phyloP scores from a whole-genome alignment of 2,113 vertebrate species.

The Phasianus colchicus region DNA sequence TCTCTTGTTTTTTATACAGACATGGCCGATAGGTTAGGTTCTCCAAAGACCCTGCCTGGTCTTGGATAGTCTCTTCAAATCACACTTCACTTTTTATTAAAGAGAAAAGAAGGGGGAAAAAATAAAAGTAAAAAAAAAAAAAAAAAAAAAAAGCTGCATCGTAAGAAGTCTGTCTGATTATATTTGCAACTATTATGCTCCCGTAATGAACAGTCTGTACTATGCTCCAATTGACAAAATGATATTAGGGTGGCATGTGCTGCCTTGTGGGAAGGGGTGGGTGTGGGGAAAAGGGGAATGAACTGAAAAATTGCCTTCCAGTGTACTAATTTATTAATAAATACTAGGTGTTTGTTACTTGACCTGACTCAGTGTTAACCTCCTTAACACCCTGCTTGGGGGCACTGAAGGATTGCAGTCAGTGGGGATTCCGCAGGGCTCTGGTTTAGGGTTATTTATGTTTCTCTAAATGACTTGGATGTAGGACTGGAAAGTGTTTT shows the following conservation, averaged over 20 bases:
- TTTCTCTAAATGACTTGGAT: too few relatives aligned
- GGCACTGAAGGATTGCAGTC: too few relatives aligned
- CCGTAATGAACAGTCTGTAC: constrained; percentile 63
- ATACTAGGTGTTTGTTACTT: constrained; percentile 86
- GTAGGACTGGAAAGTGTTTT: too few relatives aligned
- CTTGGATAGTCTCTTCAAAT: constrained; percentile 67
- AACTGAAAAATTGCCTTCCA: constrained; percentile 82
- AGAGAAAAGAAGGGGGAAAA: not conserved
- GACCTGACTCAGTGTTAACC: constrained; percentile 54
- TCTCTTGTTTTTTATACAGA: constrained; percentile 76
- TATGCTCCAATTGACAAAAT: constrained; percentile 57
- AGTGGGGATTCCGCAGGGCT: too few relatives aligned
- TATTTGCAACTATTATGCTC: constrained; percentile 77
- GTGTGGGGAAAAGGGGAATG: constrained; percentile 48
- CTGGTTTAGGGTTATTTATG: too few relatives aligned
- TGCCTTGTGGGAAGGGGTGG: constrained; percentile 51
- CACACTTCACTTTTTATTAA: constrained; percentile 78
- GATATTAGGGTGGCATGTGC: constrained; percentile 27
- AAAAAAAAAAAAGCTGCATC: constrained; percentile 73
- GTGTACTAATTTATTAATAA: constrained; percentile 89
- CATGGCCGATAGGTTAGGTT: constrained; percentile 60
- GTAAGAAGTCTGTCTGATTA: constrained; percentile 77
- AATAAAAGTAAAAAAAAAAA: not conserved
- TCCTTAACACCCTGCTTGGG: not conserved
- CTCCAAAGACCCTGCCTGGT: constrained; percentile 42